These are phyloP conservation scores for Triplophysa siluroides DNA, from an alignment of 2,113 vertebrate genomes.

Conservation along the genomic window DNA sequence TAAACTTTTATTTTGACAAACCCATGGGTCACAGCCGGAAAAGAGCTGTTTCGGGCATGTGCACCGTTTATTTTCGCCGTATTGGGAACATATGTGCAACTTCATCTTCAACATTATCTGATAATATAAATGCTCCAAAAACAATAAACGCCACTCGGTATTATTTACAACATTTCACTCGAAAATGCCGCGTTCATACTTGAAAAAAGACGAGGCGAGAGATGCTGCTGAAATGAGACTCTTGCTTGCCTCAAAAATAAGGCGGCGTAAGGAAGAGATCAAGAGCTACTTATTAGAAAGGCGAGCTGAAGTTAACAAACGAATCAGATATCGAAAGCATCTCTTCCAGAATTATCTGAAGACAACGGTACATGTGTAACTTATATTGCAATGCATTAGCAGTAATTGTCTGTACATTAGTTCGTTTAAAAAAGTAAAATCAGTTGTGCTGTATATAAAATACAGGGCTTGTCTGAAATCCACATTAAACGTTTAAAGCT, in stretches of 20 bases:
- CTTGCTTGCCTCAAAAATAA: conserved; percentile 58
- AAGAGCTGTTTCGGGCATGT: neutral
- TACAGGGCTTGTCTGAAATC: neutral
- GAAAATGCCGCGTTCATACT: conserved; percentile 13
- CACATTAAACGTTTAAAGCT: too few relatives aligned
- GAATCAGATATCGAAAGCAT: conserved; percentile 61
- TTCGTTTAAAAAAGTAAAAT: too few relatives aligned
- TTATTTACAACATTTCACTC: neutral
- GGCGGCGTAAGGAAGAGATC: conserved; percentile 55
- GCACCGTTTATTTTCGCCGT: neutral
- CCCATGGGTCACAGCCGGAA: conserved; percentile 4
- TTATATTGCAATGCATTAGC: neutral
- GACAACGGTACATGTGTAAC: conserved; percentile 59
- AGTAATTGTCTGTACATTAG: neutral
- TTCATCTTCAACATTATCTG: too few relatives aligned
- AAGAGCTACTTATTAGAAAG: conserved; percentile 47
- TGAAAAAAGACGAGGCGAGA: conserved; percentile 49
- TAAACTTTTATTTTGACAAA: conserved; percentile 21
- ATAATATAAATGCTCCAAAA: too few relatives aligned
- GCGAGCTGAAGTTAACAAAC: conserved; percentile 56
- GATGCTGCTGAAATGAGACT: conserved; percentile 46
- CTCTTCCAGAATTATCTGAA: conserved; percentile 64
- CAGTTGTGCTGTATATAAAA: neutral
- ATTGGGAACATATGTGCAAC: neutral
- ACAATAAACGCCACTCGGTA: neutral